phyloP scores from a whole-genome alignment of 2,797 vertebrate species.

The Myiothlypis coronata region DNA sequence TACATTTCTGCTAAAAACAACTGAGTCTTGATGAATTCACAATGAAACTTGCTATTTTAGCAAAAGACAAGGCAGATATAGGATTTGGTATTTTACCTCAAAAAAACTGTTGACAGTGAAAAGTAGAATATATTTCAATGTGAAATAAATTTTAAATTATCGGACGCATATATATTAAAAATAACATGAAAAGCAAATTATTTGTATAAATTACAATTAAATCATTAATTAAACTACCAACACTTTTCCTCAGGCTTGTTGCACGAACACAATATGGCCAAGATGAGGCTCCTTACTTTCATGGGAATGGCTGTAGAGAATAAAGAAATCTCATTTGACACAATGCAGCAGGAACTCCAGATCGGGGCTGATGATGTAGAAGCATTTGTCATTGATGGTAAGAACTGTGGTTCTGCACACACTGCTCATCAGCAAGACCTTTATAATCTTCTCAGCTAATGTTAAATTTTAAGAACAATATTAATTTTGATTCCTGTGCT shows the following conservation, averaged over 20 bases:
- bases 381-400: conserved; percentile 97
- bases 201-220: not conserved
- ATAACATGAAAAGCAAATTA: not conserved
- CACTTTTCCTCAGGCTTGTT: conserved; percentile 80
- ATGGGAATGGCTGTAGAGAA: conserved; percentile 99
- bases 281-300: conserved; percentile 97
- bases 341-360: conserved; percentile 96
- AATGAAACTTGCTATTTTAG: not conserved
- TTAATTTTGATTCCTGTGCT: not conserved
- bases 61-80: not conserved
- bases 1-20: not conserved
- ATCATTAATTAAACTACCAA: not conserved
- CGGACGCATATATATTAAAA: not conserved
- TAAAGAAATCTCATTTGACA: conserved; percentile 96
- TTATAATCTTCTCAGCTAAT: not conserved
- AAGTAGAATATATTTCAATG: not conserved
- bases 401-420: not conserved
- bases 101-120: not conserved
- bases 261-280: conserved; percentile 96
- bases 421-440: not conserved
- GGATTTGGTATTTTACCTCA: not conserved
- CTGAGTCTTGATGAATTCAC: not conserved
- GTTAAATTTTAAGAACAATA: not conserved
- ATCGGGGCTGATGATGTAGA: conserved; percentile 94
- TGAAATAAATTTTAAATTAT: not conserved